Evolutionary conservation across 2,113 vertebrate genomes (phyloP).

Genomic region (Illadopsis cleaveri): DNA sequence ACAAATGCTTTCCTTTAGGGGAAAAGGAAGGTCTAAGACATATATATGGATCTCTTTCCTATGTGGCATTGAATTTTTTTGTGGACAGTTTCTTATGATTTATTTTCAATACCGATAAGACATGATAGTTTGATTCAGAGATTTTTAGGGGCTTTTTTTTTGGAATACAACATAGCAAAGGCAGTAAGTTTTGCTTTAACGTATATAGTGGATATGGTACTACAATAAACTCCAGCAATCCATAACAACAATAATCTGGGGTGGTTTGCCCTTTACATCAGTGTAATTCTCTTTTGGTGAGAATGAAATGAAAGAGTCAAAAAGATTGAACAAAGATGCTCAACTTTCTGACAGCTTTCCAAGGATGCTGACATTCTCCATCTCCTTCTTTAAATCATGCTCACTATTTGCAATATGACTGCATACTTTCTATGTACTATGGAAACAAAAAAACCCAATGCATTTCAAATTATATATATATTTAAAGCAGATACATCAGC

Average conservation of each 20-base stretch:
- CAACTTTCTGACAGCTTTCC: neutral
- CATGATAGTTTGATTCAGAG: neutral
- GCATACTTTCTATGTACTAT: neutral
- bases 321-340: neutral
- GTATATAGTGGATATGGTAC: neutral
- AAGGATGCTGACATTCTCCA: neutral
- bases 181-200: neutral
- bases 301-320: neutral
- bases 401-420: neutral
- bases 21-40: neutral
- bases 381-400: neutral
- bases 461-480: neutral
- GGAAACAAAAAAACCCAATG: neutral
- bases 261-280: neutral
- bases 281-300: neutral
- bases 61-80: neutral
- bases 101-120: neutral
- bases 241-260: neutral
- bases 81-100: neutral
- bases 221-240: neutral
- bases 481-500: neutral
- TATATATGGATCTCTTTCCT: neutral
- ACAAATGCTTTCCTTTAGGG: neutral
- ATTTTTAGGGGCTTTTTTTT: neutral
- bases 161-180: neutral